Conservation (phyloP, 1,140 invertebrate genomes). For the Papilio xuthus region DNA sequence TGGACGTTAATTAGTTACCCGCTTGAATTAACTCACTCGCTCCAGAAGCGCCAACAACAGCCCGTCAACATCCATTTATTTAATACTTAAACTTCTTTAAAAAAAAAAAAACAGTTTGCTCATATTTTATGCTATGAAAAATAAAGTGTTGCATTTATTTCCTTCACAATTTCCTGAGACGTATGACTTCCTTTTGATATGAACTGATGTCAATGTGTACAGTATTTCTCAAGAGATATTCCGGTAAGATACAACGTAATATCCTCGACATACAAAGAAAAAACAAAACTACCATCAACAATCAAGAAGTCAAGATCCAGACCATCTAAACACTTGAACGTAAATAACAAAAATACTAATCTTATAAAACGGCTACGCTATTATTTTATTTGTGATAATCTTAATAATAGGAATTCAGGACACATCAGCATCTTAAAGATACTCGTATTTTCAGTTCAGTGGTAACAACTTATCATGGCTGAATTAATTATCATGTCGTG, state of each 20-base stretch:
- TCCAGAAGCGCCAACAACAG: not conserved
- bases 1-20: slow-evolving; percentile 51
- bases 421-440: not conserved
- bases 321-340: not conserved
- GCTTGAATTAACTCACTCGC: slow-evolving; percentile 44
- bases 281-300: not conserved
- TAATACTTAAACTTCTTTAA: not conserved
- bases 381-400: not conserved
- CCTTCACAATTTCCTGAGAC: slow-evolving; percentile 13
- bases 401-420: not conserved
- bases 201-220: not conserved
- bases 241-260: not conserved
- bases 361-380: not conserved
- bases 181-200: not conserved
- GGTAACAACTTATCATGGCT: not conserved
- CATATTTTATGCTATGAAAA: not conserved
- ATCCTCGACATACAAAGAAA: not conserved
- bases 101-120: not conserved
- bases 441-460: not conserved
- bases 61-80: not conserved
- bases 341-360: not conserved
- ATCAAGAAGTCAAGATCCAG: not conserved
- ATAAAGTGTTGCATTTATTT: not conserved
- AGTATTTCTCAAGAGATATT: not conserved
- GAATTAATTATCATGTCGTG: slow-evolving; percentile 1